Conservation (phyloP, 2,888 invertebrate species). For the Agrilus cyanescens region DNA sequence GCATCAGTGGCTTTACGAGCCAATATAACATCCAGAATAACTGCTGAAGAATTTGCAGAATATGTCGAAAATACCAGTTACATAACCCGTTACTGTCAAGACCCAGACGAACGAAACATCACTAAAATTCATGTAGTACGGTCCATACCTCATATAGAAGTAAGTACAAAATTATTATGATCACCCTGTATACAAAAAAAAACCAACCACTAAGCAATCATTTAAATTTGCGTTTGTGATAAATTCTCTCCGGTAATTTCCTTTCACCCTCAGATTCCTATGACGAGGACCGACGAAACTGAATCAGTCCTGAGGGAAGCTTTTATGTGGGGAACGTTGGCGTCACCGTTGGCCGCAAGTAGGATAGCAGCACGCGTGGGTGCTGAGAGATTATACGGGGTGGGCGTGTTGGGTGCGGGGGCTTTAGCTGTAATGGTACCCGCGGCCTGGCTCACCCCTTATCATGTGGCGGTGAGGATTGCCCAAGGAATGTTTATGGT, state of each 20-base stretch:
- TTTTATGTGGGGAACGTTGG: conserved; percentile 45
- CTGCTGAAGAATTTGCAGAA: conserved; percentile 36
- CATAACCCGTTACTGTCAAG: conserved; percentile 35
- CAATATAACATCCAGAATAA: conserved; percentile 34
- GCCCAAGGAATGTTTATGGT: conserved; percentile 46
- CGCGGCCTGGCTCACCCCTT: conserved; percentile 45
- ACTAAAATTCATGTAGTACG: conserved; percentile 30
- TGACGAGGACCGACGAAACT: conserved; percentile 42
- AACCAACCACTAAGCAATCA: no score
- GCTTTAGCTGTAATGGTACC: conserved; percentile 42
- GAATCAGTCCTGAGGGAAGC: conserved; percentile 44
- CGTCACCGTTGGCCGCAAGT: conserved; percentile 43
- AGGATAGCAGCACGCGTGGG: conserved; percentile 44
- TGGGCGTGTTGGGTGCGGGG: conserved; percentile 44
- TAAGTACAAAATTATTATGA: conserved; percentile 14
- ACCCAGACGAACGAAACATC: conserved; percentile 22
- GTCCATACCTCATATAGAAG: conserved; percentile 36
- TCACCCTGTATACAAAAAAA: neutral
- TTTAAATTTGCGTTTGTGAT: neutral
- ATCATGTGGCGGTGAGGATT: conserved; percentile 42
- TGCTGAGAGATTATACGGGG: conserved; percentile 43
- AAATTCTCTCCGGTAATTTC: neutral
- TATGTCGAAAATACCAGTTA: conserved; percentile 39
- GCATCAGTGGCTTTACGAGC: conserved; percentile 44
- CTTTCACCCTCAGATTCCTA: conserved; percentile 29